These are phyloP conservation scores for Gobionotothen gibberifrons DNA, from an alignment of 2,797 vertebrate species.

Conservation along the genomic window DNA sequence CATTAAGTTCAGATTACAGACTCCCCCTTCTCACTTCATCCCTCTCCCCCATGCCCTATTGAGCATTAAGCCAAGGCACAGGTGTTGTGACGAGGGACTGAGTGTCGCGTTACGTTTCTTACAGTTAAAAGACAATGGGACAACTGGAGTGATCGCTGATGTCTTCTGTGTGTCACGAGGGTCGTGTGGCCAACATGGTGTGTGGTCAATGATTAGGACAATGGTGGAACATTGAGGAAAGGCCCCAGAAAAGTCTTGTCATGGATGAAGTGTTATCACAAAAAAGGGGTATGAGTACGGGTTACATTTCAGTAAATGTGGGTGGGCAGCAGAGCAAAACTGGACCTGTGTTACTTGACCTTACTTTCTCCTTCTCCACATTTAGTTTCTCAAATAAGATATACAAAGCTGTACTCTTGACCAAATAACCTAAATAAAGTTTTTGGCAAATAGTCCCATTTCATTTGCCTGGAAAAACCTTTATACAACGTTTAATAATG, in stretches of 20 bases:
- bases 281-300: neutral
- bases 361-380: neutral
- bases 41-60: conserved; percentile 66
- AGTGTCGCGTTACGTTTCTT: conserved; percentile 71
- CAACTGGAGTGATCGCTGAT: conserved; percentile 24
- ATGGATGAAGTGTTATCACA: neutral
- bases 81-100: conserved; percentile 73
- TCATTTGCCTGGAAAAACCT: neutral
- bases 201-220: conserved; percentile 37
- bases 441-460: neutral
- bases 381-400: too few species aligned
- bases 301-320: too few species aligned
- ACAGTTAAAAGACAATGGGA: conserved; percentile 61
- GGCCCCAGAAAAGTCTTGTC: neutral
- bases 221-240: neutral
- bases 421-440: neutral
- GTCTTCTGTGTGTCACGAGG: conserved; percentile 26
- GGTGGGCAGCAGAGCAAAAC: too few species aligned
- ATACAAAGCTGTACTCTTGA: neutral
- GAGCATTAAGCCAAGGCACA: conserved; percentile 80
- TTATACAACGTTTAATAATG: neutral
- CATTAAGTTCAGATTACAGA: conserved; percentile 80
- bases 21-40: conserved; percentile 60
- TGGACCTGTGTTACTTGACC: too few species aligned
- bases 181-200: conserved; percentile 27